Evolutionary conservation across 53 echinoderm and acorn worm species (phyloP), one percentile per base, ranked within the genome.

Genomic region (Henricia sp.): DNA sequence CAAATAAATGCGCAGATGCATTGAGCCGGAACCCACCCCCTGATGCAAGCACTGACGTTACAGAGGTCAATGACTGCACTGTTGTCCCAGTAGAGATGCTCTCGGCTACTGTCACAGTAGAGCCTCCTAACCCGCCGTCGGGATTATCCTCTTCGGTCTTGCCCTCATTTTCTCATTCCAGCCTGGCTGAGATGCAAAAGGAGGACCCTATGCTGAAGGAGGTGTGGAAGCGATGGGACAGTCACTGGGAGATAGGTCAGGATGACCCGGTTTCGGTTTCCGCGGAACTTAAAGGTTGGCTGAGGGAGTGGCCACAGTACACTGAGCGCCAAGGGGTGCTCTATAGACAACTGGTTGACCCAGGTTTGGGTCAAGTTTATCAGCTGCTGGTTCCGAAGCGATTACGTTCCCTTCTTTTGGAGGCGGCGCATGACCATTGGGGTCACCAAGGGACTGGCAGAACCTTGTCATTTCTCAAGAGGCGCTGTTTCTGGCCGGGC

Each of bases 401-500:
- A 23, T 53, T 53, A 17, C 11, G 53, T 19, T 4, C 11, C 11
- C 4, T 14, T 4, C 4, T 53, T 19, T 13, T 53, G 4, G 46
- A 85, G 2, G 25, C 41, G 1, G 60, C 73, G 5, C 85, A 85
- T 34, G 64, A 85, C 63, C 29, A 85, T 14, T 85, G 73, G 85
- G 70, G 73, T 4, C 72, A 85, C 40, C 85, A 85, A 29, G 90
- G 83, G 27, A 52, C 80, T 11, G 52, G 32, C 29, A 48, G 90
- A 3, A 85, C 90, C 1, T 5, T 59, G 5, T 38, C 17, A 5
- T 59, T 90, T 6, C 40, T 90, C 5, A 28, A 58, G 50, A 44
- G 32, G 3, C 34, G 64, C 36, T 85, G 85, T 90, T 74, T 54
- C n/a, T 90, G 85, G 85, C 90, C 85, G 16, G 72, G 85, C 11